phyloP scores from a whole-genome alignment of 1,140 invertebrate species.

The Drosophila suzukii region DNA sequence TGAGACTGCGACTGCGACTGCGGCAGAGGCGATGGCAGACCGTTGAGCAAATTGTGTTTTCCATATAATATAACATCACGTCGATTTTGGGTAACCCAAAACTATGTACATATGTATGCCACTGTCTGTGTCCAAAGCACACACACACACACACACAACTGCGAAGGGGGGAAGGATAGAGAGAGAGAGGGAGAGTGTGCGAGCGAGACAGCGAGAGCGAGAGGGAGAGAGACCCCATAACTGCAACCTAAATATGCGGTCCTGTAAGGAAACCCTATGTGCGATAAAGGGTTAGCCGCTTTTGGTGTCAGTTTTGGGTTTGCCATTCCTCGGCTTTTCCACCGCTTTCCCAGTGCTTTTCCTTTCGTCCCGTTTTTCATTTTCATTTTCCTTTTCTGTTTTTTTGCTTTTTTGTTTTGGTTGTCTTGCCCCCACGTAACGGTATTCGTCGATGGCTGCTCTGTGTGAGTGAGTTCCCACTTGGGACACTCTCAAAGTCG shows the following conservation, averaged over 20 bases:
- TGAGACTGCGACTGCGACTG: conserved; percentile 16
- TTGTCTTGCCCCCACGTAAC: conserved; percentile 51
- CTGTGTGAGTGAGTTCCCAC: conserved; percentile 41
- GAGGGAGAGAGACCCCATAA: conserved; percentile 42
- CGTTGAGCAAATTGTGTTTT: conserved; percentile 81
- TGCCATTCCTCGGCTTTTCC: conserved; percentile 70
- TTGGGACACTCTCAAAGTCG: conserved; percentile 49
- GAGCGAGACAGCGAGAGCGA: conserved; percentile 5
- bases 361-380: background rate
- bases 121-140: conserved; percentile 35
- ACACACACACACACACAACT: conserved; percentile 18
- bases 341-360: conserved; percentile 18
- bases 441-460: conserved; percentile 66
- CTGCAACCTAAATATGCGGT: conserved; percentile 85
- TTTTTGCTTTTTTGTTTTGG: background rate
- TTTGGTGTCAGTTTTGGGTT: conserved; percentile 84
- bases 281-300: conserved; percentile 85
- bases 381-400: background rate
- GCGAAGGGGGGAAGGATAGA: background rate
- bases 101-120: conserved; percentile 46
- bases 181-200: conserved; percentile 26
- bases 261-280: conserved; percentile 85
- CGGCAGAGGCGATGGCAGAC: conserved; percentile 47
- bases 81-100: conserved; percentile 82
- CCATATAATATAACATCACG: conserved; percentile 82